A percentile compares a stretch with the other conserved stretches of the same genome.
These are phyloP conservation scores for Meiosimyza decipiens DNA, from an alignment of 2,888 invertebrate species.

Conservation along the genomic window DNA sequence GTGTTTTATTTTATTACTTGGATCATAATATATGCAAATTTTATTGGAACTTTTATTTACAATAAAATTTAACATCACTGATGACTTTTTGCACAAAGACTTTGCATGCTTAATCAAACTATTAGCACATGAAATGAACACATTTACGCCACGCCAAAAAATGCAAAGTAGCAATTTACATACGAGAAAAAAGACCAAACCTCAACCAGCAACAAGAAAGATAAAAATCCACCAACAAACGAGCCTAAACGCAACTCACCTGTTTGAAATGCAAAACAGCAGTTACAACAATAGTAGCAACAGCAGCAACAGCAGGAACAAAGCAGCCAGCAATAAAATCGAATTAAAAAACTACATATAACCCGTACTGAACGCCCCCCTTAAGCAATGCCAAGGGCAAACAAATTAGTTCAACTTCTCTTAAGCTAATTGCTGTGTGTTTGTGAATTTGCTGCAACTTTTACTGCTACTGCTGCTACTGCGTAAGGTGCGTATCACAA, in stretches of 20 bases:
- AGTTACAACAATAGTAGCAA: neutral
- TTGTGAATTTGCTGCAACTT: neutral
- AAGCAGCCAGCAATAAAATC: constrained; percentile 9
- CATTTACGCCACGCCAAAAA: too few relatives aligned
- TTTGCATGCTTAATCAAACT: too few relatives aligned
- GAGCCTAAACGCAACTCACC: constrained; percentile 2
- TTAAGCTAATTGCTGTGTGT: constrained; percentile 37
- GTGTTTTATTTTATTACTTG: too few relatives aligned
- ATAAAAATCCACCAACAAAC: too few relatives aligned
- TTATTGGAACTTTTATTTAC: too few relatives aligned
- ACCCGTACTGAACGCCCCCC: neutral
- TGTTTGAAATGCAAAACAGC: constrained; percentile 4
- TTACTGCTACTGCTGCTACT: neutral
- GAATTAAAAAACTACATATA: neutral
- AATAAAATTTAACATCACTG: too few relatives aligned
- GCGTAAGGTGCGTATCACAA: constrained; percentile 13
- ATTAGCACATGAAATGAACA: too few relatives aligned
- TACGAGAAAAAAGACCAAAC: too few relatives aligned
- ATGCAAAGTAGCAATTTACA: too few relatives aligned
- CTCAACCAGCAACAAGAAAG: neutral
- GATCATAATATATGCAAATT: too few relatives aligned
- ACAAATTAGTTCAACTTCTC: constrained; percentile 41
- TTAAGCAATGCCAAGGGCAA: constrained; percentile 34
- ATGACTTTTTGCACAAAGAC: too few relatives aligned
- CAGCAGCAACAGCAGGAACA: constrained; percentile 9